These are phyloP conservation scores for Meghimatium bilineatum DNA, from an alignment of 2,888 invertebrate genomes.

Conservation along the genomic window DNA sequence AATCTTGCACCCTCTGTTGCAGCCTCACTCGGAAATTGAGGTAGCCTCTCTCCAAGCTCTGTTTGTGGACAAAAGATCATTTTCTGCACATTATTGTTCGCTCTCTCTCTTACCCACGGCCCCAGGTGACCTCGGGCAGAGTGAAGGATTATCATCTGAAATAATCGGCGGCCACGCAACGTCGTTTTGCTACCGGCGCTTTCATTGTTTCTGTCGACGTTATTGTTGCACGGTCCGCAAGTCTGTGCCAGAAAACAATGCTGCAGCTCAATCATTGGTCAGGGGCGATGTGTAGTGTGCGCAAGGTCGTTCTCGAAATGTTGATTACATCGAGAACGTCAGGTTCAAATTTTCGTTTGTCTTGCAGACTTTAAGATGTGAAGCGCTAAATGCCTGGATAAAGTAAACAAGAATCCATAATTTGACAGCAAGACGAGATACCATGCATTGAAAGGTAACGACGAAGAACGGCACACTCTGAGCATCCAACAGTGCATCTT, in stretches of 20 bases:
- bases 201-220: not conserved
- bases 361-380: not conserved
- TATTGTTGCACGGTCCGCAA: constrained; percentile 19
- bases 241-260: not conserved
- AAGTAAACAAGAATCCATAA: not conserved
- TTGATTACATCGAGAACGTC: not conserved
- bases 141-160: constrained; percentile 31
- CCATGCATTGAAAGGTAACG: not conserved
- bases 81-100: not conserved
- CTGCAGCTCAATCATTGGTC: constrained; percentile 16
- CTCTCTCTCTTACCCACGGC: constrained; percentile 30
- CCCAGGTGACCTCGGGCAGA: constrained; percentile 26
- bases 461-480: not conserved
- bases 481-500: not conserved
- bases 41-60: not conserved
- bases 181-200: not conserved
- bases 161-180: constrained; percentile 29
- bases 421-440: constrained; percentile 10
- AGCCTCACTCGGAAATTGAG: not conserved
- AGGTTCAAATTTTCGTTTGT: constrained; percentile 16
- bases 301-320: constrained; percentile 1
- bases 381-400: not conserved
- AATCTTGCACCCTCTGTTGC: not conserved
- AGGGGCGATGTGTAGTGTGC: not conserved
- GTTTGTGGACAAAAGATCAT: constrained; percentile 27